Percentiles rank a stretch among this genome's conserved stretches.
phyloP scores from a whole-genome alignment of 2,113 vertebrate species.

The Picathartes gymnocephalus region DNA sequence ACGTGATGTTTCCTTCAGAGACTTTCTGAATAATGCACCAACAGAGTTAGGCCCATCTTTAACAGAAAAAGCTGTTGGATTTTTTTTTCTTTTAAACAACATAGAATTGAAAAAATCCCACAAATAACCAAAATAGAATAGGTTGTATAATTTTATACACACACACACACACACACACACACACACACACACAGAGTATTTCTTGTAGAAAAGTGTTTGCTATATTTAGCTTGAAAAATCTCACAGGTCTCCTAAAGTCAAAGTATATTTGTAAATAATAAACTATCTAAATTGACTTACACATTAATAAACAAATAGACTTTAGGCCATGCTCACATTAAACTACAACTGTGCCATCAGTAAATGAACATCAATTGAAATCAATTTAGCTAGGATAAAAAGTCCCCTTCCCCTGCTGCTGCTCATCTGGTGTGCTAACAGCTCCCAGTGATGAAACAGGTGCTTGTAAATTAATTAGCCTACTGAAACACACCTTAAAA shows the following conservation, averaged over 20 bases:
- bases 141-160: not conserved
- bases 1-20: not conserved
- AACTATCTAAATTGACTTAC: not conserved
- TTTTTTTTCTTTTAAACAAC: not conserved
- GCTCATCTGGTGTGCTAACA: constrained; percentile 76
- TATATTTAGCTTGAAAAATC: not conserved
- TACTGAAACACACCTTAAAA: constrained; percentile 87
- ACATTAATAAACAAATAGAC: not conserved
- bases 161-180: accelerated
- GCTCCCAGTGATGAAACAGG: constrained; percentile 83
- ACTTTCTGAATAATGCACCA: not conserved
- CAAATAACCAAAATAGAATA: not conserved
- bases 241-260: not conserved
- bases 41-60: not conserved
- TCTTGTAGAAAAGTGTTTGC: not conserved
- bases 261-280: not conserved
- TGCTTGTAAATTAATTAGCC: constrained; percentile 93
- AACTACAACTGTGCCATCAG: constrained; percentile 68
- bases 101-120: not conserved
- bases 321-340: constrained; percentile 39
- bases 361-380: constrained; percentile 81
- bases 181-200: not conserved
- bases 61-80: not conserved
- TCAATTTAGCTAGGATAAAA: constrained; percentile 75
- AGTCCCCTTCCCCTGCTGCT: constrained; percentile 70